These are phyloP conservation scores for Phania funesta DNA, from an alignment of 2,888 invertebrate species.

Conservation along the genomic window DNA sequence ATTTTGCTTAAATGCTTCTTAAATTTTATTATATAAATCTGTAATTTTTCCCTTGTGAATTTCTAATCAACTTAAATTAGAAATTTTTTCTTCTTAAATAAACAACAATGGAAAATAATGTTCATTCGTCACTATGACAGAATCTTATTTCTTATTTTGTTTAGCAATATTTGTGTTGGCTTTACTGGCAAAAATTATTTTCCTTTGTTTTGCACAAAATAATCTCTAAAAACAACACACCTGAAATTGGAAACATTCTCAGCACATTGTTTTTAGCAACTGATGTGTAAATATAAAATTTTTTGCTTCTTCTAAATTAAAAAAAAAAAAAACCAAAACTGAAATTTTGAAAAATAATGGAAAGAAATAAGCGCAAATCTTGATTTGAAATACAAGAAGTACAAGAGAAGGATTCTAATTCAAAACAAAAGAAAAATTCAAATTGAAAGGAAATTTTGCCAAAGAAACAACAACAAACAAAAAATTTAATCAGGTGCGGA, in stretches of 20 bases:
- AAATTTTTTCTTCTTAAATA: constrained; percentile 15
- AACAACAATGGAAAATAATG: constrained; percentile 35
- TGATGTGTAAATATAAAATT: constrained; percentile 55
- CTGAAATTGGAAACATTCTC: constrained; percentile 33
- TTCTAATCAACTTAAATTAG: constrained; percentile 54
- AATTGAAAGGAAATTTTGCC: constrained; percentile 39
- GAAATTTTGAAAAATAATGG: not conserved
- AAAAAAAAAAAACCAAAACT: constrained; percentile 16
- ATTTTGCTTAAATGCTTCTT: not conserved
- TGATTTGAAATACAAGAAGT: constrained; percentile 17
- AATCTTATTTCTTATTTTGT: constrained; percentile 57
- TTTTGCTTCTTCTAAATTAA: constrained; percentile 31
- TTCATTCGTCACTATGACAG: constrained; percentile 58
- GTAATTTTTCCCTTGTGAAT: constrained; percentile 32
- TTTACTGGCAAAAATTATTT: constrained; percentile 14
- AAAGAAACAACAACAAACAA: not conserved
- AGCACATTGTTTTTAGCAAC: constrained; percentile 40
- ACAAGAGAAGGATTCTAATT: constrained; percentile 3
- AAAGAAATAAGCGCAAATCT: constrained; percentile 15
- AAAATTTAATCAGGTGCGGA: constrained; percentile 9
- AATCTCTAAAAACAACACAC: constrained; percentile 51
- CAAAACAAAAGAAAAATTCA: not conserved
- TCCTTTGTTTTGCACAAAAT: constrained; percentile 14
- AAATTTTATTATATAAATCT: not conserved
- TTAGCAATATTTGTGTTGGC: constrained; percentile 25